Conservation (phyloP, 2,113 vertebrate species). For the Platysteira castanea region DNA sequence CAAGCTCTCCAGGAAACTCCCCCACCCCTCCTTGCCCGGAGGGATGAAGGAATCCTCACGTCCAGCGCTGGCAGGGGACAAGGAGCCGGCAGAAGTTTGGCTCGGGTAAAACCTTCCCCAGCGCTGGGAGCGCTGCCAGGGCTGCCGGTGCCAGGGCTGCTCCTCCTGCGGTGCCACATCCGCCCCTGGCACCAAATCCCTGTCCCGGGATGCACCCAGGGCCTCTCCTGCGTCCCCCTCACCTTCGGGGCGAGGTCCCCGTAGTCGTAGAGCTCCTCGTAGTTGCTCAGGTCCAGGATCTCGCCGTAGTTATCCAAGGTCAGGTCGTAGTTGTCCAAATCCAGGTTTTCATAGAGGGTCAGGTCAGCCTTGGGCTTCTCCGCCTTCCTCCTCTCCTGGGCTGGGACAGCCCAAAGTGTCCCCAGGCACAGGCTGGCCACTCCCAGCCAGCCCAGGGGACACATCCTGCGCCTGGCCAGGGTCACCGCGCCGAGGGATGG, state of each 20-base stretch:
- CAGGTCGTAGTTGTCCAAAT: constrained; percentile 50
- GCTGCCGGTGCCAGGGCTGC: background rate
- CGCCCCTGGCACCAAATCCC: background rate
- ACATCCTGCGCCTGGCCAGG: background rate
- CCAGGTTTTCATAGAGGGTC: background rate
- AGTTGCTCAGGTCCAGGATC: constrained; percentile 67
- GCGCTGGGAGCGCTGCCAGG: background rate
- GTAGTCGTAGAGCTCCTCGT: constrained; percentile 70
- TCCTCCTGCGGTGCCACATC: background rate
- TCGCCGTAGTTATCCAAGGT: constrained; percentile 63
- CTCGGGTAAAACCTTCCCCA: background rate
- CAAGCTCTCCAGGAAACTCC: background rate
- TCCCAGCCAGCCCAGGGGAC: background rate
- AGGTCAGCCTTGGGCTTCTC: background rate
- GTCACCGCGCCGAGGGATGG: background rate
- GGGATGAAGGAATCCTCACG: background rate
- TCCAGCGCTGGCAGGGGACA: background rate
- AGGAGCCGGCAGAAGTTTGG: background rate
- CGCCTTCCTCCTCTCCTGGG: background rate
- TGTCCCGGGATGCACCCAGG: fast-evolving
- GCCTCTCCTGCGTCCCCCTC: background rate
- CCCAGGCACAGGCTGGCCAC: constrained; percentile 30
- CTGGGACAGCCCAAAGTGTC: background rate
- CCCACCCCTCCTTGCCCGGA: fast-evolving
- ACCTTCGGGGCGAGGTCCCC: constrained; percentile 69